Evolutionary conservation across 2,113 vertebrate genomes (phyloP).

Genomic region (Chlorodrepanis virens): DNA sequence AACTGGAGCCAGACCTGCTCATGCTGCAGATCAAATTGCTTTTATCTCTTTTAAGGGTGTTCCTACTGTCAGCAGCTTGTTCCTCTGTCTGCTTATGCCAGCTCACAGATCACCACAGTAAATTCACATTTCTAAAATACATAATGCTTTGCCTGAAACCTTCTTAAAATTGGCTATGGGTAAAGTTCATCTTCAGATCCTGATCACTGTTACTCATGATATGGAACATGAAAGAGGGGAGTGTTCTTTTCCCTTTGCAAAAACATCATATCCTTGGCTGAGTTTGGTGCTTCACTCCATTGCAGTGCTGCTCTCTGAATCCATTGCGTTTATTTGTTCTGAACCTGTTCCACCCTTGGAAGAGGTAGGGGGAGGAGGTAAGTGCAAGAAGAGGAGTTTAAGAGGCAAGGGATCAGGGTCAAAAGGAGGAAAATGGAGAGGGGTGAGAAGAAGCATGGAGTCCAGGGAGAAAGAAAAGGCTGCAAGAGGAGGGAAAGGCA

Average conservation of each 20-base stretch:
- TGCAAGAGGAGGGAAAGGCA: background rate
- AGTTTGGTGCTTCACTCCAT: background rate
- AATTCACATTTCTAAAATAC: background rate
- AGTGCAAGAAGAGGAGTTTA: background rate
- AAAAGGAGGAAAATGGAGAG: background rate
- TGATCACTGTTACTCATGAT: background rate
- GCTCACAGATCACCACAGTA: background rate
- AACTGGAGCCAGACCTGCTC: background rate
- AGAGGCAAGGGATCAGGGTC: background rate
- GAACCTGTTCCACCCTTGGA: background rate
- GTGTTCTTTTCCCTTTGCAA: background rate
- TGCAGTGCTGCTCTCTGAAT: background rate
- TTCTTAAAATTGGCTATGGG: background rate
- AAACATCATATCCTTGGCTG: background rate
- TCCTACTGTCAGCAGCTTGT: background rate
- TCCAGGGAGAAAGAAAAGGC: background rate
- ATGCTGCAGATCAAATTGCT: background rate
- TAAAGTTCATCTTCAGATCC: background rate
- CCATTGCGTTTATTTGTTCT: fast-evolving
- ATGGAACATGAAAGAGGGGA: background rate
- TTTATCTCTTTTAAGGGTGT: background rate
- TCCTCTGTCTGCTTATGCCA: background rate
- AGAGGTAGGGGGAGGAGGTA: background rate
- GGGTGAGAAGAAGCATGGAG: background rate
- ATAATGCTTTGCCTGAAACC: background rate